Percentiles rank a stretch among this genome's conserved stretches.
These are phyloP conservation scores for Notodonta ziczac DNA, from an alignment of 2,888 invertebrate species.

Conservation along the genomic window DNA sequence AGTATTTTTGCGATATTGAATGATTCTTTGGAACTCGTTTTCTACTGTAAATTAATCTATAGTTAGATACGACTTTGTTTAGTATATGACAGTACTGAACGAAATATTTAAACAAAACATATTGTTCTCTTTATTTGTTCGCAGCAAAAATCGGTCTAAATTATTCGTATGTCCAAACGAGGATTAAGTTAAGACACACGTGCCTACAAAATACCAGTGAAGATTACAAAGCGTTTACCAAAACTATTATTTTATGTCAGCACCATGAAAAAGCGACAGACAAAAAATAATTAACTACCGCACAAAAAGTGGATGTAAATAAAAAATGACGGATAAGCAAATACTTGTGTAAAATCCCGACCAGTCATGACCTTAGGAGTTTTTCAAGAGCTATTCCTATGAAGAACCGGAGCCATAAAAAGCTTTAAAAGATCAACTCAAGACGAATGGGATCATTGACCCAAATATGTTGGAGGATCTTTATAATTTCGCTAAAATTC, in stretches of 20 bases:
- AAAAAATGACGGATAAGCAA: constrained; percentile 14
- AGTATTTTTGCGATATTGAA: not conserved
- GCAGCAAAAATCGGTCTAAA: too few species aligned
- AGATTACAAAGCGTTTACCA: not conserved
- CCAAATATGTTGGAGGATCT: constrained; percentile 10
- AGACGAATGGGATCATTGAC: constrained; percentile 45
- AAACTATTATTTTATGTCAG: not conserved
- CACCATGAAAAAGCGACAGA: not conserved
- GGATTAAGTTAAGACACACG: not conserved
- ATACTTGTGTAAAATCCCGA: constrained; percentile 24
- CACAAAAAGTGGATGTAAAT: constrained; percentile 2
- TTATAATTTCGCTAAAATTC: not conserved
- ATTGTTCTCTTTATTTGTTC: too few species aligned
- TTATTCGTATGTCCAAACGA: not conserved
- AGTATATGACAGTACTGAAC: too few species aligned
- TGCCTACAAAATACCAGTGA: not conserved
- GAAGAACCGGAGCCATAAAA: constrained; percentile 24
- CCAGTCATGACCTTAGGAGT: constrained; percentile 27
- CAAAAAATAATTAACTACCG: too few species aligned
- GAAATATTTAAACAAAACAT: too few species aligned
- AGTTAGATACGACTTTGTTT: too few species aligned
- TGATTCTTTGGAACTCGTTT: not conserved
- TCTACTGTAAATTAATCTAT: not conserved
- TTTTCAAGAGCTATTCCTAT: constrained; percentile 29
- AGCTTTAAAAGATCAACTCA: constrained; percentile 15